Evolutionary conservation across 2,888 invertebrate species (phyloP).

Genomic region (Patella caerulea): DNA sequence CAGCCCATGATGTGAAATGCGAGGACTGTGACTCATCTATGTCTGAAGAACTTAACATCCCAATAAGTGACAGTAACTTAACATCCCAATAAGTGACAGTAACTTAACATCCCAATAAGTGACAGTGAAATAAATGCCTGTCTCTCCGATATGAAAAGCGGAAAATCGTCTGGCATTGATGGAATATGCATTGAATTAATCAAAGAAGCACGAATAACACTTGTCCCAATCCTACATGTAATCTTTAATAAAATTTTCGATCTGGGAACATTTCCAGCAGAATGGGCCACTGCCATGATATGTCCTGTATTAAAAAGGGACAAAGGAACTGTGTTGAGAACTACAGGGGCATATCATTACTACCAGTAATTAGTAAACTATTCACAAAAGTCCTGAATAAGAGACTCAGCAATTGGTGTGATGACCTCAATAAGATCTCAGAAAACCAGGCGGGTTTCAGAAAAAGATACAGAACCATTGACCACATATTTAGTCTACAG

Average conservation of each 20-base stretch:
- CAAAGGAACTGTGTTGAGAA: background rate
- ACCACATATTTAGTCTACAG: conserved; percentile 9
- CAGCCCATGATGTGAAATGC: background rate
- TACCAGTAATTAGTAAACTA: background rate
- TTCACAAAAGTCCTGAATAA: background rate
- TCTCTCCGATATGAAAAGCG: background rate
- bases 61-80: background rate
- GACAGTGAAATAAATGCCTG: background rate
- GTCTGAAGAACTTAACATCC: background rate
- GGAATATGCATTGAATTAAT: background rate
- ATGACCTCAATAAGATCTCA: background rate
- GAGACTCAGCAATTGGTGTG: background rate
- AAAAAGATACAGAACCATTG: background rate
- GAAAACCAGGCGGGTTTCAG: background rate
- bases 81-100: background rate
- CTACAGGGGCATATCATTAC: conserved; percentile 1
- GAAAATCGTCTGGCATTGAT: background rate
- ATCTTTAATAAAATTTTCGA: conserved; percentile 1
- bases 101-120: background rate
- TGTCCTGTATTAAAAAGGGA: background rate
- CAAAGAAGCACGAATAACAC: background rate
- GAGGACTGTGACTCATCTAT: background rate
- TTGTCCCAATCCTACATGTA: background rate
- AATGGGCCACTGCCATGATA: background rate
- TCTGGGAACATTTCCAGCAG: background rate